Base-by-base conservation (phyloP, 2,888 invertebrate genomes). In the Morpho helenor region DNA sequence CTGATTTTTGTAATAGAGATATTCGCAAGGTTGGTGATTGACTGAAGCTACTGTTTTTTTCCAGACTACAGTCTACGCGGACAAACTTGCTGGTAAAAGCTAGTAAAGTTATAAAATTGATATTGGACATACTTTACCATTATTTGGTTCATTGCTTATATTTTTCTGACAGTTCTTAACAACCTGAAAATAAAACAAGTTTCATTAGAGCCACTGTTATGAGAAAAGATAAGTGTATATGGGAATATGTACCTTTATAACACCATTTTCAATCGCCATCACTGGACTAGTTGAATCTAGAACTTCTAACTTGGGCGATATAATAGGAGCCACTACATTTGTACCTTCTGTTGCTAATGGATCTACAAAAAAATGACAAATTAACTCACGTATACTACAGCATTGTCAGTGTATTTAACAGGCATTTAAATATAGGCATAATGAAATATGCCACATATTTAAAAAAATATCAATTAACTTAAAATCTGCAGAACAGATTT, bases 211-310 rank as follows among this genome's bases (percentile, higher is more conserved):
- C 4, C 1, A 8, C 8, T 10, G 3, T 39, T 46, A 3, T 45
- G 2, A 31, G 9, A 46, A 31, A 31, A 31, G 31, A 31, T 31
- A 31, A 31, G 31, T 2, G 31, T 23, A 22, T 47, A 7, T 8
- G 47, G 2, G n/a, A 47, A 22, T 23, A 23, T 46, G 8, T 22
- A 88, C 90, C 83, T 87, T 85, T 62, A 90, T 89, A 48, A 89
- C 70, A 62, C 90, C 90, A 83, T 89, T 89, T 72, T 90, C 90
- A 66, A 90, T 88, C 42, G 90, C 80, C 76, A 90, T 81, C 45
- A 89, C 77, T 22, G 85, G 87, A 8, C 82, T 79, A 68, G 72
- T 77, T 63, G 73, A 81, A 65, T 80, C 77, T 61, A 68, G 59
- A 61, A 70, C 60, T 62, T 61, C 61, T 52, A 62, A 57, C 54